Evolutionary conservation across 2,113 vertebrate species (phyloP), one percentile per base, ranked within the genome.

Genomic region (Sturnira hondurensis): DNA sequence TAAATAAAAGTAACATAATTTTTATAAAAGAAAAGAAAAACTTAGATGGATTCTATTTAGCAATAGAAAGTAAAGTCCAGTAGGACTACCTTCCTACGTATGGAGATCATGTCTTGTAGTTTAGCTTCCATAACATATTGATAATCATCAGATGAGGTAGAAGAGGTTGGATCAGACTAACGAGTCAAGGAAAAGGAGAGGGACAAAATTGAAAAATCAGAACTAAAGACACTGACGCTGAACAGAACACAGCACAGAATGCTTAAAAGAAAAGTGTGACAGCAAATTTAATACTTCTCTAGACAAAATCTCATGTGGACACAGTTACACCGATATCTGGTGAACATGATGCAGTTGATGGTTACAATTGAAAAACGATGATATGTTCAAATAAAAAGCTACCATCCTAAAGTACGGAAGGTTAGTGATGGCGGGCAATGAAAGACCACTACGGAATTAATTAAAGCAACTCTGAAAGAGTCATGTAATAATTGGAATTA

Each of bases 111-210:
- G 99, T 99, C 99, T 99, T 99, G 99, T 98, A 99, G 99, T 98
- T 99, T 99, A 99, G 99, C 99, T 99, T 99, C 99, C 99, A 99
- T 99, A 98, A 99, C 99, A 99, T 99, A 99, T 98, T 99, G 99
- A 99, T 99, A 99, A 99, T 99, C 99, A 99, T 99, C 99, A 96
- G 99, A 99, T 98, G 99, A 99, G 98, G 99, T 99, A 99, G 99
- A 99, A 99, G 99, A 99, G 98, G 99, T 99, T 99, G 99, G 99
- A 98, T 99, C 99, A 98, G 99, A 99, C 99, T 99, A 99, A 97
- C 98, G 95, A 98, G 98, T 99, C 98, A 98, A 99, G 99, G 99
- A 98, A 99, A 99, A 99, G 99, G 99, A 99, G 98, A 99, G 99
- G 99, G 98, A 99, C 99, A 99, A 98, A 99, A 99, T 99, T 99